Percentiles rank a stretch among this genome's conserved stretches.
phyloP scores from a whole-genome alignment of 2,113 vertebrate genomes.

The Cheirogaleus medius region DNA sequence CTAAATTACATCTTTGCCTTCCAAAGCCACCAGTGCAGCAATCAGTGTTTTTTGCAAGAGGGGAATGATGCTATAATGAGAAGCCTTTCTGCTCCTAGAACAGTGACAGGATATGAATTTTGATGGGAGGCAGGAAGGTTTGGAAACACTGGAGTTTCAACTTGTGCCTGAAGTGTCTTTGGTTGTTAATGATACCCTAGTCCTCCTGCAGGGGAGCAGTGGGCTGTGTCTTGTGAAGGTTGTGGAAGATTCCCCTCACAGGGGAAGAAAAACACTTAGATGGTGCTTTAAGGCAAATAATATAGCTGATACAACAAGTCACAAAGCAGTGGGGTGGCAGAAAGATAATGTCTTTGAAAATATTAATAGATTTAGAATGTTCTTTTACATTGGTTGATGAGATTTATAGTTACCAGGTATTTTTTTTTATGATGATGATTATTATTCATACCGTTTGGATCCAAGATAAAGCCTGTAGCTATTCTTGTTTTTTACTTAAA shows the following conservation, averaged over 20 bases:
- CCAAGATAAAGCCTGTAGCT: slow-evolving; percentile 85
- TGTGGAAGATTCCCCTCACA: slow-evolving; percentile 85
- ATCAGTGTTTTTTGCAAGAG: slow-evolving; percentile 91
- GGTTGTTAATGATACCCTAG: slow-evolving; percentile 88
- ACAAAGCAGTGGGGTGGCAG: slow-evolving; percentile 88
- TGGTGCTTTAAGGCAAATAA: slow-evolving; percentile 90
- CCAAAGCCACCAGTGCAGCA: slow-evolving; percentile 92
- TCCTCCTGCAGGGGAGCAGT: slow-evolving; percentile 89
- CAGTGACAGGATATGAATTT: slow-evolving; percentile 90
- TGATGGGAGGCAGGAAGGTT: slow-evolving; percentile 89
- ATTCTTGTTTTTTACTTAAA: slow-evolving; percentile 88
- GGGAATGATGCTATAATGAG: slow-evolving; percentile 92
- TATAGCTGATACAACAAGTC: slow-evolving; percentile 89
- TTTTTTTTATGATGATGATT: slow-evolving; percentile 83
- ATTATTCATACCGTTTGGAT: slow-evolving; percentile 87
- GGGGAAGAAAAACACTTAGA: slow-evolving; percentile 90
- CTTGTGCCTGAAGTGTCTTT: slow-evolving; percentile 90
- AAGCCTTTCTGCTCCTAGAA: slow-evolving; percentile 88
- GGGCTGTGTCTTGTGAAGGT: slow-evolving; percentile 87
- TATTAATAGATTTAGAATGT: slow-evolving; percentile 92
- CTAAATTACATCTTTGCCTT: slow-evolving; percentile 96
- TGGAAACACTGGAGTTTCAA: slow-evolving; percentile 85
- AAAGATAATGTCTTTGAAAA: slow-evolving; percentile 88
- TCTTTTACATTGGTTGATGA: slow-evolving; percentile 87
- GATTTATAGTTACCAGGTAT: slow-evolving; percentile 89